Evolutionary conservation across 2,888 invertebrate species (phyloP), one percentile per base, ranked within the genome.

Genomic region (Ariolimax columbianus): DNA sequence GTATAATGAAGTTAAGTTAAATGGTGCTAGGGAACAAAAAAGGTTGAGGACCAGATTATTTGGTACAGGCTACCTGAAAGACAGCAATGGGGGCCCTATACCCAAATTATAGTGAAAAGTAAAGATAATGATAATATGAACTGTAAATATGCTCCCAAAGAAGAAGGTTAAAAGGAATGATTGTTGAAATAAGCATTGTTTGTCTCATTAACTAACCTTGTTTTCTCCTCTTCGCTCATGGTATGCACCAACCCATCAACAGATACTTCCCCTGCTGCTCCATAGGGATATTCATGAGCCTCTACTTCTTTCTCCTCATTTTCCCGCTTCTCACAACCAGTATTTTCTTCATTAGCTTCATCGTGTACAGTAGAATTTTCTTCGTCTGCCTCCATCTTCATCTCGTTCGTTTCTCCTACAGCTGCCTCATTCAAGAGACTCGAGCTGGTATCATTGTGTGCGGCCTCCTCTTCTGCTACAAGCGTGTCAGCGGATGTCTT

Each of bases 301-400:
- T 66, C 85, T 55, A 84, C 84, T 63, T 84, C 89, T 43, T 66
- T 63, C 55, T 66, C 40, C n/a, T 86, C 88, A 55, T 59, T 43
- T 26, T 63, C 75, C n/a, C 26, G 40, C 68, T 36, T 30, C 38
- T 77, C 51, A 33, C 70, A 36, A 3, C 14, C 30, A 26, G 0
- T 6, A n/a, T n/a, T 30, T 30, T 66, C 66, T 11, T 66, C 66
- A 19, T 38, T 40, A 23, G 19, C 38, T 59, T 73, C 73, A 11
- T 73, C 55, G 30, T 73, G 73, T 26, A 36, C 26, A 36, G 7
- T 75, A 85, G 89, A 47, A 89, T 87, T 86, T 93, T 90, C 33
- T 43, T 4, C 30, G 6, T 70, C 51, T 78, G 92, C 90, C 3
- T 84, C 38, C 23, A n/a, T 51, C 33, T 68, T 30, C 51, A 33